Conservation (phyloP, 2,113 vertebrate species). For the Urocynchramus pylzowi region DNA sequence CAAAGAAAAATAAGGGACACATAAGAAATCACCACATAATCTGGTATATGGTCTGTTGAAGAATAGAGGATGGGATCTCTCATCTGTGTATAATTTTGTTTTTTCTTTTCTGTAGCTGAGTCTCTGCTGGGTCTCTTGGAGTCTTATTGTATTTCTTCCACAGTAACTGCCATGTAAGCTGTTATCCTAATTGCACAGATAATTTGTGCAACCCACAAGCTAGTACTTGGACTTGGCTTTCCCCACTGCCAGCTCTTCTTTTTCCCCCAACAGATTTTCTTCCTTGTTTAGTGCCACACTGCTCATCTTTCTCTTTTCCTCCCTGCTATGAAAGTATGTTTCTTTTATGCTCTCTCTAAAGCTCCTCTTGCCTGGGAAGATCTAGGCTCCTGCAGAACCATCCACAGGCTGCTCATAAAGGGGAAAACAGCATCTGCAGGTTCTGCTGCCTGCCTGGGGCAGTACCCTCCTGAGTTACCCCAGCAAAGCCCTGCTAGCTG, state of each 20-base stretch:
- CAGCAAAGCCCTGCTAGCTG: not conserved
- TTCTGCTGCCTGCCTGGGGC: not conserved
- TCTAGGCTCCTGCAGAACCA: not conserved
- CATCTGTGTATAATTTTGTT: not conserved
- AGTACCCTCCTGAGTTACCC: not conserved
- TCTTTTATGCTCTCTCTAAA: not conserved
- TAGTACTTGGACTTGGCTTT: constrained; percentile 3
- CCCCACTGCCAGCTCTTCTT: not conserved
- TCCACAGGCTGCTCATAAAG: not conserved
- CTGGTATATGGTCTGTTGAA: not conserved
- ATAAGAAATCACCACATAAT: not conserved
- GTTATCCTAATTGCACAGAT: constrained; percentile 24
- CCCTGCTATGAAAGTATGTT: not conserved
- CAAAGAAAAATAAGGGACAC: not conserved
- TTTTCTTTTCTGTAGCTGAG: not conserved
- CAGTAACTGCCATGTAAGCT: constrained; percentile 5
- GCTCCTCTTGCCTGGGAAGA: not conserved
- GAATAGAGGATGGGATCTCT: not conserved
- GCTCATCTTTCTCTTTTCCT: not conserved
- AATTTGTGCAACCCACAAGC: not conserved
- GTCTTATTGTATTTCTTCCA: not conserved
- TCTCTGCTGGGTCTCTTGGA: not conserved
- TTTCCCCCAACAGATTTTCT: not conserved
- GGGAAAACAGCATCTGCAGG: not conserved
- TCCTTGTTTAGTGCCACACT: constrained; percentile 7